Evolutionary conservation across 2,113 vertebrate species (phyloP).

Genomic region (Zapornia atra): DNA sequence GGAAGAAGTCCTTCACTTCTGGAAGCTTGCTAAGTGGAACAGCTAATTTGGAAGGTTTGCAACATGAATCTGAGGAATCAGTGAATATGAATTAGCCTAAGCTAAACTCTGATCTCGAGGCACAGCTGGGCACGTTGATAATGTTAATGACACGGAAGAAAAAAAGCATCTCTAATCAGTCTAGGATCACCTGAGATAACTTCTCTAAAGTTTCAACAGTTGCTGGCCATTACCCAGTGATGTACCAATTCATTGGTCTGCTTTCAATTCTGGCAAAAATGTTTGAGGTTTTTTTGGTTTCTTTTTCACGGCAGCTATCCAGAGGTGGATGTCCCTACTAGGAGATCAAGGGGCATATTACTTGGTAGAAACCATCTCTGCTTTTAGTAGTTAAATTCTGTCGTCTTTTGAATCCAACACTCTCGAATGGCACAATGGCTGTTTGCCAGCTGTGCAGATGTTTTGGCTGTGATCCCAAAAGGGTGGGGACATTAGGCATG

Average conservation of each 20-base stretch:
- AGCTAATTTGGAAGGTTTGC: conserved; percentile 4
- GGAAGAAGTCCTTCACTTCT: not conserved
- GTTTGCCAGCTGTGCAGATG: not conserved
- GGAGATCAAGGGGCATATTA: not conserved
- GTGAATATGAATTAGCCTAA: not conserved
- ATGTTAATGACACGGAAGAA: not conserved
- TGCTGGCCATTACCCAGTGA: not conserved
- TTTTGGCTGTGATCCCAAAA: not conserved
- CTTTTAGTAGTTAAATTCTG: not conserved
- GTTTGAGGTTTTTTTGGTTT: not conserved
- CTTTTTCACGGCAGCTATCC: not conserved
- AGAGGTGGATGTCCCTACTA: not conserved
- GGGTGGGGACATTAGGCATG: not conserved
- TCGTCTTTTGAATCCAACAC: not conserved
- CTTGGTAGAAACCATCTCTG: not conserved
- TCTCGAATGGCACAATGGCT: not conserved
- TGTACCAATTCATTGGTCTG: not conserved
- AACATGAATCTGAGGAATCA: not conserved
- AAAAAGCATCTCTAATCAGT: not conserved
- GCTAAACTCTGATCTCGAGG: not conserved
- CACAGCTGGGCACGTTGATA: not conserved
- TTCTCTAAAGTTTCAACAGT: not conserved
- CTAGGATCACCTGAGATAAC: not conserved
- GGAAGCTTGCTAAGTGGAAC: not conserved
- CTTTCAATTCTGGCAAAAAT: not conserved